Percentiles rank a stretch among this genome's conserved stretches.
Evolutionary conservation across 2,888 invertebrate species (phyloP).

Genomic region (Pseudoips prasinana): DNA sequence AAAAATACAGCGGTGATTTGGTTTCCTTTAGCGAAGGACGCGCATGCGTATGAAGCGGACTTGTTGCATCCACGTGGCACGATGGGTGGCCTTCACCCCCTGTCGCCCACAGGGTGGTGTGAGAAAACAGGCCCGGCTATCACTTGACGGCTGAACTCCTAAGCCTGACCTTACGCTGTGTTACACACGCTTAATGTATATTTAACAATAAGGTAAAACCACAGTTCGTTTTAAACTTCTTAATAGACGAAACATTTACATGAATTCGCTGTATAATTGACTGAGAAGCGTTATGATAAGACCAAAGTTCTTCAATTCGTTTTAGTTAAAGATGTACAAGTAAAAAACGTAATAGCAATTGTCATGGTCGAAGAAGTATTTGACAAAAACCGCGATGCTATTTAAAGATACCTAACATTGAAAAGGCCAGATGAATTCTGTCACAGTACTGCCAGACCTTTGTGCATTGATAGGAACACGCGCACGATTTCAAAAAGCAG

Average conservation of each 20-base stretch:
- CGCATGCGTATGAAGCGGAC: conserved; percentile 63
- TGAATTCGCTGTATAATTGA: no score
- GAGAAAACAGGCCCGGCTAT: conserved; percentile 42
- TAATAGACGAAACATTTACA: no score
- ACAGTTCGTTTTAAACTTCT: conserved; percentile 1
- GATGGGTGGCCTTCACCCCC: conserved; percentile 18
- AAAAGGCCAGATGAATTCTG: background rate
- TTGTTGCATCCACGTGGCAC: conserved; percentile 72
- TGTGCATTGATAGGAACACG: no score
- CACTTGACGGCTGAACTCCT: conserved; percentile 41
- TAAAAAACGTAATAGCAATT: conserved; percentile 18
- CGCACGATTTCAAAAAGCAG: no score
- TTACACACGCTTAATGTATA: conserved; percentile 15
- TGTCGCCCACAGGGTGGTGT: conserved; percentile 24
- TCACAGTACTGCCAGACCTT: no score
- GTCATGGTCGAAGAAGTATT: conserved; percentile 8
- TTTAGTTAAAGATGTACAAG: conserved; percentile 13
- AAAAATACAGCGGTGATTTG: conserved; percentile 57
- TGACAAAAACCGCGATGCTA: conserved; percentile 9
- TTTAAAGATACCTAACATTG: background rate
- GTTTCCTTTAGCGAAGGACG: conserved; percentile 29
- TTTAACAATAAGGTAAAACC: conserved; percentile 8
- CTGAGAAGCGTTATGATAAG: no score
- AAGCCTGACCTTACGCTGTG: conserved; percentile 13
- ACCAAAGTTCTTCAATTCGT: no score